These are phyloP conservation scores for Eueremaeus valkanovi DNA, from an alignment of 2,888 invertebrate genomes.

Conservation along the genomic window DNA sequence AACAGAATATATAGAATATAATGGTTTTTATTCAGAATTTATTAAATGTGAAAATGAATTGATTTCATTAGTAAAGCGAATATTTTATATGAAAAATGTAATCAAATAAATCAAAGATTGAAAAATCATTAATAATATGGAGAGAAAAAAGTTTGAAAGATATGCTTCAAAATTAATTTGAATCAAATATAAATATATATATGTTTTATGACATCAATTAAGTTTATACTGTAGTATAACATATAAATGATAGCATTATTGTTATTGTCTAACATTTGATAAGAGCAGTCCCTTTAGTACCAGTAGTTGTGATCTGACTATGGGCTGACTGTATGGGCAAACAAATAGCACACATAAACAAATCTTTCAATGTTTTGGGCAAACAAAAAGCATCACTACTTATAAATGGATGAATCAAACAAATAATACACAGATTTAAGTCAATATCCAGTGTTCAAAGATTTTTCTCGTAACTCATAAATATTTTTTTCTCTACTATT, in stretches of 20 bases:
- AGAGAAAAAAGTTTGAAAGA: too few species aligned
- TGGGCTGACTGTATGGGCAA: not conserved
- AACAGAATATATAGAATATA: too few species aligned
- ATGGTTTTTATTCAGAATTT: not conserved
- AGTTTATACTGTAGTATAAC: not conserved
- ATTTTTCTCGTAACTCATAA: slow-evolving; percentile 2
- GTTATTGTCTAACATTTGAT: slow-evolving; percentile 22
- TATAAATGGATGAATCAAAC: slow-evolving; percentile 31
- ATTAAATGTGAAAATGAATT: not conserved
- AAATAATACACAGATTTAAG: slow-evolving; percentile 29
- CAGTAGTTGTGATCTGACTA: slow-evolving; percentile 15
- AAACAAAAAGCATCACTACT: slow-evolving; percentile 32
- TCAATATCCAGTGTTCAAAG: not conserved
- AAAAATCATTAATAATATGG: not conserved
- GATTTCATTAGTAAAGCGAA: not conserved
- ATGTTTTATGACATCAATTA: slow-evolving; percentile 11
- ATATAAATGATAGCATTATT: slow-evolving; percentile 22
- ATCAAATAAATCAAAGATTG: not conserved
- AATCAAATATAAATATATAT: not conserved
- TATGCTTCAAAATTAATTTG: not conserved
- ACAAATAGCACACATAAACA: slow-evolving; percentile 29
- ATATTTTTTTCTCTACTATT: not conserved
- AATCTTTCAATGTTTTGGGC: slow-evolving; percentile 29
- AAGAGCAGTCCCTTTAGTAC: slow-evolving; percentile 11
- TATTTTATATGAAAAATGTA: not conserved